Evolutionary conservation across 2,797 vertebrate species (phyloP).

Genomic region (Pseudochromis fuscus): DNA sequence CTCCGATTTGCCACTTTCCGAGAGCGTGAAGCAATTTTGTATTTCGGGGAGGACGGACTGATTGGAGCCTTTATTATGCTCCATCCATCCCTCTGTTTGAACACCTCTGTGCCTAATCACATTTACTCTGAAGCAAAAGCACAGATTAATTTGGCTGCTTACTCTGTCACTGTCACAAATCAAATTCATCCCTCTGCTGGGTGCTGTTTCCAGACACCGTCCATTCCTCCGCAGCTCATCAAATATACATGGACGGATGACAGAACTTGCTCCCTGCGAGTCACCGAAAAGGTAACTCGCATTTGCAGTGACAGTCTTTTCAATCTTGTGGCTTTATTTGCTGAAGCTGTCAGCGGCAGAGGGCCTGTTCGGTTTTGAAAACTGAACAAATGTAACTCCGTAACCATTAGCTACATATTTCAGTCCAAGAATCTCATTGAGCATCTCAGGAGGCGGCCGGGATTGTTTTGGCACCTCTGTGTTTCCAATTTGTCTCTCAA

Average conservation of each 20-base stretch:
- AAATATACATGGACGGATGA: conserved; percentile 41
- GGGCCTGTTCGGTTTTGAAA: conserved; percentile 25
- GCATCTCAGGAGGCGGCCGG: background rate
- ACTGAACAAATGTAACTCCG: conserved; percentile 47
- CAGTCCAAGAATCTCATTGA: conserved; percentile 10
- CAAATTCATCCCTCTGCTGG: conserved; percentile 24
- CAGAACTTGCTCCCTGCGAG: conserved; percentile 25
- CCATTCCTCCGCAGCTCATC: conserved; percentile 46
- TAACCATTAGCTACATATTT: conserved; percentile 34
- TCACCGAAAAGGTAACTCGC: conserved; percentile 29
- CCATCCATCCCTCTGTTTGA: conserved; percentile 32
- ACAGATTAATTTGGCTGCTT: conserved; percentile 41
- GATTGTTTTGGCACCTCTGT: conserved; percentile 31
- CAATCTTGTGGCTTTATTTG: conserved; percentile 40
- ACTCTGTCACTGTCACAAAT: conserved; percentile 42
- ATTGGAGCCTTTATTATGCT: conserved; percentile 43
- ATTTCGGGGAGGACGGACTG: conserved; percentile 25
- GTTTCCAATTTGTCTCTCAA: conserved; percentile 26
- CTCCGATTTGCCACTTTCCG: conserved; percentile 27
- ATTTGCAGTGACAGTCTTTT: conserved; percentile 46
- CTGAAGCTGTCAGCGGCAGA: conserved; percentile 43
- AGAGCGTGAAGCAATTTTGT: conserved; percentile 24
- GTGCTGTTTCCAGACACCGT: conserved; percentile 30
- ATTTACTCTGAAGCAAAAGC: conserved; percentile 41
- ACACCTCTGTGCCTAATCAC: conserved; percentile 30